Evolutionary conservation across 2,888 invertebrate species (phyloP), one percentile per base, ranked within the genome.

Genomic region (Dasypogon diadema): DNA sequence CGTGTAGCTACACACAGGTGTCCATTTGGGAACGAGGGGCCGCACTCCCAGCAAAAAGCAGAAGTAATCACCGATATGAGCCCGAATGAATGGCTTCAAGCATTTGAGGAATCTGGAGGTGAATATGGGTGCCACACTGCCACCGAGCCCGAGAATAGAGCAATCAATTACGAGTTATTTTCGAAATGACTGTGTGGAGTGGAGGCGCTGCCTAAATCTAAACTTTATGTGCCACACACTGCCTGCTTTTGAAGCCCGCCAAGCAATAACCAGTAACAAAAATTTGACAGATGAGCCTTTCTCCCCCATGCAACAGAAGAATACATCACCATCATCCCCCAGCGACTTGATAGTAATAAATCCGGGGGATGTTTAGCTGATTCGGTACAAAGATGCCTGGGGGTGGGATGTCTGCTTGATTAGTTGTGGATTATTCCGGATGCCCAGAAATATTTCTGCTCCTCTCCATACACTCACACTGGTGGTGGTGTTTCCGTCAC

Each of bases 231-330:
- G 37, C 14, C 37, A 21, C 37, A 60, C 60, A 60, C 16, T 60
- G 18, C 18, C 37, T 37, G 46, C 65, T 46, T 34, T 26, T 26
- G 51, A 51, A 68, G 26, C 51, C 22, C 48, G 26, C 14, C 68
- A 26, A 51, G 70, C 70, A 54, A 48, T 74, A 74, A 75, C 55
- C 75, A 75, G 56, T 68, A 75, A 75, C 68, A 68, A 65, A 75
- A 75, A 22, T 65, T 75, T 75, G 75, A 75, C 56, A 75, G 65
- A 75, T 75, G 75, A 75, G 55, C 75, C 21, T 21, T 10, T 46
- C 26, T 2, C 42, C 16, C 21, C 42, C 2, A 12, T 12, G n/a
- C 75, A 30, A 30, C 46, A 30, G 5, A 12, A 18, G 14, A 54
- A 54, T 37, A 60, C 30, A 63, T 46, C 60, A 58, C 22, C 54